A percentile compares a stretch with the other conserved stretches of the same genome.
Conservation (phyloP, 2,113 vertebrate genomes). For the Pachypanchax playfairii region DNA sequence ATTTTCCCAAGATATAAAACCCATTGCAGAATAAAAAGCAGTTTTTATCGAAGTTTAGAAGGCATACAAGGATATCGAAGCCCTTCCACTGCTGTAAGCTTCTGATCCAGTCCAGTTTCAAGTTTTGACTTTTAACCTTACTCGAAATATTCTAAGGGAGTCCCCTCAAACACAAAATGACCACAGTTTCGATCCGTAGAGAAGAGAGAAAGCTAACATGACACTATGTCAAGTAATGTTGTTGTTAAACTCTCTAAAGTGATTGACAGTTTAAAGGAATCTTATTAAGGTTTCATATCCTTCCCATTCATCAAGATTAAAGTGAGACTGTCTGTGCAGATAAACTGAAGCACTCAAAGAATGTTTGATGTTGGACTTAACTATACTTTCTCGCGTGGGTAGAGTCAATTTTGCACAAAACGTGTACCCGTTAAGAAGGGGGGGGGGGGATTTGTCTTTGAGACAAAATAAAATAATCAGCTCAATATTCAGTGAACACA, state of each 20-base stretch:
- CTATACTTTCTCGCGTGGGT: constrained; percentile 18
- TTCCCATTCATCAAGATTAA: constrained; percentile 52
- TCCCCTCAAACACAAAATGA: constrained; percentile 35
- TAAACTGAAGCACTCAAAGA: constrained; percentile 51
- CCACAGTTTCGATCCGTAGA: constrained; percentile 41
- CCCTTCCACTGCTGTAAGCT: background rate
- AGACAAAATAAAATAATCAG: constrained; percentile 62
- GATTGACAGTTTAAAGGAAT: constrained; percentile 50
- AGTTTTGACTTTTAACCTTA: constrained; percentile 26
- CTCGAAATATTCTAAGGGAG: constrained; percentile 5
- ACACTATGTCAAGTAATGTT: constrained; percentile 43
- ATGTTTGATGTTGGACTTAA: constrained; percentile 62
- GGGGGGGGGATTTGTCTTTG: constrained; percentile 24
- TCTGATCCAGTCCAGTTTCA: constrained; percentile 30
- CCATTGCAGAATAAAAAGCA: constrained; percentile 11
- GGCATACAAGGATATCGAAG: constrained; percentile 9
- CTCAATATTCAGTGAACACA: constrained; percentile 32
- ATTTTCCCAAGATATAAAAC: constrained; percentile 31
- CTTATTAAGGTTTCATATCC: constrained; percentile 42
- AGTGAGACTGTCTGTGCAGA: constrained; percentile 50
- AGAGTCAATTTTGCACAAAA: constrained; percentile 40
- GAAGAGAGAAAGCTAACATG: constrained; percentile 39
- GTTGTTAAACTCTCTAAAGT: constrained; percentile 41
- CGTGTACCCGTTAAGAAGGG: background rate
- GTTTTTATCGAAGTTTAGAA: constrained; percentile 25